These are phyloP conservation scores for Limanda limanda DNA, from an alignment of 2,113 vertebrate genomes.

Conservation along the genomic window DNA sequence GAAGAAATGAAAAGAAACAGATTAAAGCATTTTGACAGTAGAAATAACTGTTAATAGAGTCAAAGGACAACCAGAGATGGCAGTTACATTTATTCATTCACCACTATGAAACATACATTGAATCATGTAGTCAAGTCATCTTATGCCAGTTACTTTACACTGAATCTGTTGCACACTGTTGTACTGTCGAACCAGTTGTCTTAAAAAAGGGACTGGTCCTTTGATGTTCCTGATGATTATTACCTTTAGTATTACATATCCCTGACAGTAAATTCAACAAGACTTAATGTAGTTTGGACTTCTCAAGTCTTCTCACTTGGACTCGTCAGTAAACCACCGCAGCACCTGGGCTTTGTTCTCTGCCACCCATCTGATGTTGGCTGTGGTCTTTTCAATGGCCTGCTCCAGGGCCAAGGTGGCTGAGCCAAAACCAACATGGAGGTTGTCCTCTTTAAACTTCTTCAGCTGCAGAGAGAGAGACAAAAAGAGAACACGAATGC, in stretches of 20 bases:
- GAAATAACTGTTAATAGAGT: neutral
- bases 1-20: neutral
- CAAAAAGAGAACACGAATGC: neutral
- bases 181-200: neutral
- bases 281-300: neutral
- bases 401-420: slow-evolving; percentile 89
- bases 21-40: neutral
- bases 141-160: neutral
- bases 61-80: neutral
- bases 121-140: neutral
- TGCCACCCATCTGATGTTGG: slow-evolving; percentile 91
- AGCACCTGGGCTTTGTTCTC: slow-evolving; percentile 83
- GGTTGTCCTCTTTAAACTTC: slow-evolving; percentile 86
- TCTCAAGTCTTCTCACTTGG: slow-evolving; percentile 41
- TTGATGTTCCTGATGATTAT: too few species aligned
- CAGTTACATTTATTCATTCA: neutral
- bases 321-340: slow-evolving; percentile 80
- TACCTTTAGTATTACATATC: neutral
- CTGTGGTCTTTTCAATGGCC: slow-evolving; percentile 87
- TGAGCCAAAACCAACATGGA: slow-evolving; percentile 87
- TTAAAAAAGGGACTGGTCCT: neutral
- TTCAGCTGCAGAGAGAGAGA: slow-evolving; percentile 82
- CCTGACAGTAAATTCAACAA: slow-evolving; percentile 8
- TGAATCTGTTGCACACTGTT: neutral
- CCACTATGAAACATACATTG: neutral